Evolutionary conservation across 2,113 vertebrate species (phyloP), one percentile per base, ranked within the genome.

Genomic region (Ivindomyrus marchei): DNA sequence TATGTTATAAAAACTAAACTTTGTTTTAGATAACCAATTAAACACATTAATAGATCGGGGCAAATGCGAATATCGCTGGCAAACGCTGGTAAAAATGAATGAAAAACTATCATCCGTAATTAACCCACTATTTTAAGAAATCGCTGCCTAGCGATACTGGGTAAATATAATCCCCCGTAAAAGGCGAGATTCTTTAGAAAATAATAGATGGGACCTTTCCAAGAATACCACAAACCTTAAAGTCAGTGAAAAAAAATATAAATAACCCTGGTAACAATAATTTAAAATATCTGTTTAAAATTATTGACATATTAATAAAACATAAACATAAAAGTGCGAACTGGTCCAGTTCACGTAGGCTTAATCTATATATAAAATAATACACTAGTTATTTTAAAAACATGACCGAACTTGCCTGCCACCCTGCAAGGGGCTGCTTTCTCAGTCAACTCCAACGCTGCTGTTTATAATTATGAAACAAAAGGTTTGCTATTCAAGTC

Each of bases 361-460:
- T 46, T 45, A 47, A 46, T 47, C 24, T 88, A 49, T 49, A 66
- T 74, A 88, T 49, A 88, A 88, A 88, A 74, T 66, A 62, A 88
- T 88, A 53, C 56, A 42, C 31, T 88, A 31, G 24, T 53, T 89
- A 53, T 88, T 21, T 56, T 84, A 56, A 21, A 83, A 74, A 84
- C 88, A 89, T 89, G 88, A 83, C 47, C 36, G 49, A 49, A 84
- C 88, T 83, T 84, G 88, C 50, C 88, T 84, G 88, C 39, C 66
- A 19, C 50, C 70, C 36, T 80, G 27, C 21, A 7, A 42, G 15
- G 74, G 74, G 31, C 21, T 83, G 39, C 50, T 52, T 42, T 42
- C 36, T 19, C 74, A 42, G 74, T 15, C 15, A 70, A 13, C 62
- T 70, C n/a, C 3, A 70, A 27, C 74, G 11, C 15, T 42, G 74